Evolutionary conservation across 2,113 vertebrate genomes (phyloP), one percentile per base, ranked within the genome.

Genomic region (Cichladusa arquata): DNA sequence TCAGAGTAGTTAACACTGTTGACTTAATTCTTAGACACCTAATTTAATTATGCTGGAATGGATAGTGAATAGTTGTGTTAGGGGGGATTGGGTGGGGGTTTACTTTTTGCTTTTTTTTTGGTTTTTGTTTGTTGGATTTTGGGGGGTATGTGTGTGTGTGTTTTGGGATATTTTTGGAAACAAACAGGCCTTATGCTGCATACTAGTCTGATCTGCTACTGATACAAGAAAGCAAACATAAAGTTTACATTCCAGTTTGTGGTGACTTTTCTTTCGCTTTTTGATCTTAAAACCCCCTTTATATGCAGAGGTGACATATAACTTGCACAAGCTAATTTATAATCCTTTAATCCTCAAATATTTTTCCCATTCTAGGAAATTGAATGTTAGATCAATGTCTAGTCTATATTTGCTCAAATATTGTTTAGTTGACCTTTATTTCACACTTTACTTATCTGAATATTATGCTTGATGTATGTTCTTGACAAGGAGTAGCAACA

Each of bases 361-460:
- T 54, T 83, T 88, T 80, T 77, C 28, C 77, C 11, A 54, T 86
- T 23, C 62, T 70, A 48, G 56, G 28, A 90, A 92, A 83, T 8
- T 36, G 67, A 92, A 81, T 73, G n/a, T 70, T 83, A 91, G 47
- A 80, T 90, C 66, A 86, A 73, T 73, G 38, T 83, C 62, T 69
- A 85, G 45, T 79, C 50, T 91, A 12, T 90, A 56, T 26, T 73
- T 73, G 34, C 67, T 83, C 81, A 93, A 86, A 88, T 93, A 88
- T 51, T 82, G 56, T 77, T 90, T 73, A 45, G 34, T 44, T 96
- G 93, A 93, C 92, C 85, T 90, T 94, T 94, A 84, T 92, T 92
- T 85, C 76, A 72, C 44, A 77, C 16, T 23, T 90, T 91, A 69
- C 12, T 91, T 94, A 83, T 66, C 71, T 81, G 67, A 93, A 90